These are phyloP conservation scores for Gasteruption jaculator DNA, from an alignment of 2,888 invertebrate genomes.

Conservation along the genomic window DNA sequence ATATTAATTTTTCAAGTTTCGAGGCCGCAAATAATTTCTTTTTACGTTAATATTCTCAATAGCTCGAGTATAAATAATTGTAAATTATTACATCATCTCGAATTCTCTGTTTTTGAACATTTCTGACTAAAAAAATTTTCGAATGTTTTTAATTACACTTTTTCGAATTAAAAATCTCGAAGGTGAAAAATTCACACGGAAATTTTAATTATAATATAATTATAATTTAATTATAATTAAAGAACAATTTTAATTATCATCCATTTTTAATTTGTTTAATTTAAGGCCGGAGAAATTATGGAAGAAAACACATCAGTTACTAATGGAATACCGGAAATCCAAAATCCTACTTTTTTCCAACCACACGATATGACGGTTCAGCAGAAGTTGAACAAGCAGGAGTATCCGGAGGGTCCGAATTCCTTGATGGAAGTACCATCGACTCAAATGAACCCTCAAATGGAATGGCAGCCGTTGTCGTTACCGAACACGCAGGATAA, in stretches of 20 bases:
- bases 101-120: too few relatives aligned
- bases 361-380: conserved; percentile 23
- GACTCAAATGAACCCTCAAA: conserved; percentile 28
- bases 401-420: conserved; percentile 32
- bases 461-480: conserved; percentile 41
- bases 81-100: too few relatives aligned
- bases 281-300: conserved; percentile 44
- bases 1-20: too few relatives aligned
- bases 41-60: too few relatives aligned
- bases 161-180: too few relatives aligned
- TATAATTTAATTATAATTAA: not conserved
- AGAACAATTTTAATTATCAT: not conserved
- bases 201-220: not conserved
- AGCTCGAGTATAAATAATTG: too few relatives aligned
- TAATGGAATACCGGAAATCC: conserved; percentile 15
- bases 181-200: too few relatives aligned
- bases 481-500: conserved; percentile 36
- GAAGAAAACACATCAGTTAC: conserved; percentile 30
- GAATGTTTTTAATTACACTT: too few relatives aligned
- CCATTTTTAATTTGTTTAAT: not conserved
- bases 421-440: conserved; percentile 37
- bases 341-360: not conserved
- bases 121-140: too few relatives aligned
- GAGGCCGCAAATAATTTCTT: too few relatives aligned
- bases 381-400: conserved; percentile 30